Conservation (phyloP, 2,888 invertebrate species). For the Aleiodes leptofemur region DNA sequence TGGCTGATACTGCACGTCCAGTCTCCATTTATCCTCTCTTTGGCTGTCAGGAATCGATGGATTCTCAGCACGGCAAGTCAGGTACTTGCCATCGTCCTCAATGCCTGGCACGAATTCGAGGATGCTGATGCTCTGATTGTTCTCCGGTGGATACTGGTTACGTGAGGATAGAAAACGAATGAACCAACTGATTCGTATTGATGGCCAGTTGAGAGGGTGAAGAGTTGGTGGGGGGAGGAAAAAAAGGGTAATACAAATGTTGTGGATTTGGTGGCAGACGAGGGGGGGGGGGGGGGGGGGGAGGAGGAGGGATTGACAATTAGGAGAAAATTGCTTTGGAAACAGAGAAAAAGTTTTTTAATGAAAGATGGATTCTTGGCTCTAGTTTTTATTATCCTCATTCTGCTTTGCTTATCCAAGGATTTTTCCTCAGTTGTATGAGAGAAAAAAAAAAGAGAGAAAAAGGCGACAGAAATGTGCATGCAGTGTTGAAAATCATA, state of each 20-base stretch:
- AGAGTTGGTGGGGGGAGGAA: slow-evolving; percentile 4
- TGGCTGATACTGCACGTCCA: slow-evolving; percentile 94
- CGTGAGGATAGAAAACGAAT: slow-evolving; percentile 42
- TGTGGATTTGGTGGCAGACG: neutral
- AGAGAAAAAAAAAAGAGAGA: neutral
- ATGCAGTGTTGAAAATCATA: slow-evolving; percentile 4
- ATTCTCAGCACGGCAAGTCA: slow-evolving; percentile 92
- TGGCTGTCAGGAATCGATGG: slow-evolving; percentile 88
- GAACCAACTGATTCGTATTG: slow-evolving; percentile 34
- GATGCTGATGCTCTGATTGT: slow-evolving; percentile 88
- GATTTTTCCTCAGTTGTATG: neutral
- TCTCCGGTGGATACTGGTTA: slow-evolving; percentile 85
- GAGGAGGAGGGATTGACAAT: slow-evolving; percentile 28
- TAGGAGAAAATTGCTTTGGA: slow-evolving; percentile 14
- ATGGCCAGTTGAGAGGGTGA: slow-evolving; percentile 18
- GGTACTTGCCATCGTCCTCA: slow-evolving; percentile 92
- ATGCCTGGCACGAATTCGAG: slow-evolving; percentile 88
- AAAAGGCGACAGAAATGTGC: neutral
- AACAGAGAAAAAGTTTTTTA: neutral
- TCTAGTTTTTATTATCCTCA: no score
- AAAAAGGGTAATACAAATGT: slow-evolving; percentile 20
- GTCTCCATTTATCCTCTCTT: slow-evolving; percentile 90
- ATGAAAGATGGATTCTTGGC: no score
- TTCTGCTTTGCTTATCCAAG: neutral
- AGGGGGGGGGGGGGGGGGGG: no score